Evolutionary conservation across 2,888 invertebrate species (phyloP), one percentile per base, ranked within the genome.

Genomic region (Cephonodes hylas): DNA sequence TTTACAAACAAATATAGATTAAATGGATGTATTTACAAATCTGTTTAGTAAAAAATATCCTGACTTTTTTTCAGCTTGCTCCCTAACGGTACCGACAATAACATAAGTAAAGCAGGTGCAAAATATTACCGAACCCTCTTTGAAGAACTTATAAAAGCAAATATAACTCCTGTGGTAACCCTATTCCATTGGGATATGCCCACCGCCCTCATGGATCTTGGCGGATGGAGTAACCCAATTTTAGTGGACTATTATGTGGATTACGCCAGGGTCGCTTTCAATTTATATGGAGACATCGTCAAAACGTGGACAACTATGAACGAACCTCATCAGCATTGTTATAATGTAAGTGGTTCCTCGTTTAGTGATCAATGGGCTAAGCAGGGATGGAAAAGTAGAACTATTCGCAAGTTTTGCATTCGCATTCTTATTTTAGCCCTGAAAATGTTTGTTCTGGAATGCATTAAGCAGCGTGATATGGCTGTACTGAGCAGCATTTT

Each of bases 241-340:
- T 84, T 93, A 27, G 89, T 90, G 0, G 91, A 93, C 62, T 93
- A 91, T 73, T 94, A 93, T 65, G 91, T 85, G 67, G 93, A 94
- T 68, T 94, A 93, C 68, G 94, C 94, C 0, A 78, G 88, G 61
- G 80, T 93, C 0, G 88, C 93, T 13, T 94, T 95, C 67, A 89
- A 89, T 45, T 81, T 94, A 68, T 95, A 93, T 61, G 96, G 95
- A 0, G 94, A 94, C 75, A 86, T 94, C 59, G 93, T 96, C 7
- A 94, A 93, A 80, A 85, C 93, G 42, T 96, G 96, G 96, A 94
- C 95, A 0, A 96, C 96, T 0, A 93, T 96, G 68, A 96, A 96
- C 74, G 96, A 96, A 75, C 96, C 96, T 0, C 93, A 91, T 70
- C 86, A 92, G 63, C 91, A 93, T 70, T 93, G 93, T 70, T 83